These are phyloP conservation scores for Apomyelois bistriatella DNA, from an alignment of 2,888 invertebrate species.

Conservation along the genomic window DNA sequence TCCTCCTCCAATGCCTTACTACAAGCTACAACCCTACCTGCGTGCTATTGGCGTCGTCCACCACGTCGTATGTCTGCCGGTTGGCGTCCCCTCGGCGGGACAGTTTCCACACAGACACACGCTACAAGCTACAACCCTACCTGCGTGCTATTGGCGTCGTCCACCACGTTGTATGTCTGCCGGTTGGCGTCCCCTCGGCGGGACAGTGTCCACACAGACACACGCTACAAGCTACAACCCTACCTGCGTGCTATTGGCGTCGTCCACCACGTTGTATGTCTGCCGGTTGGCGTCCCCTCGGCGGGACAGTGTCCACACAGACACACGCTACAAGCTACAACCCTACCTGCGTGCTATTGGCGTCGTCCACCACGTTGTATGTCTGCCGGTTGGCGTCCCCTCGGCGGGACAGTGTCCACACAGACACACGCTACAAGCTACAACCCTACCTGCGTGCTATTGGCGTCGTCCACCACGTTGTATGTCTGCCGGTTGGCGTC, in stretches of 20 bases:
- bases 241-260: slow-evolving; percentile 75
- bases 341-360: slow-evolving; percentile 75
- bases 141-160: slow-evolving; percentile 76
- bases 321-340: no score
- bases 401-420: no score
- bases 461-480: slow-evolving; percentile 46
- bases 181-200: background rate
- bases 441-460: slow-evolving; percentile 80
- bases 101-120: no score
- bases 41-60: slow-evolving; percentile 63
- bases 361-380: slow-evolving; percentile 35
- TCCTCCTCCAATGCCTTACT: no score
- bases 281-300: background rate
- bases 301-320: no score
- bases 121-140: no score
- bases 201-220: no score
- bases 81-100: background rate
- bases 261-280: slow-evolving; percentile 22
- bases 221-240: no score
- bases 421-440: no score
- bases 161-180: background rate
- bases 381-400: background rate
- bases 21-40: slow-evolving; percentile 48
- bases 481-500: background rate
- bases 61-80: background rate